A percentile compares a stretch with the other conserved stretches of the same genome.
phyloP scores from a whole-genome alignment of 30 jellyfish, hydroid and myxozoan species.

The Catostylus mosaicus region DNA sequence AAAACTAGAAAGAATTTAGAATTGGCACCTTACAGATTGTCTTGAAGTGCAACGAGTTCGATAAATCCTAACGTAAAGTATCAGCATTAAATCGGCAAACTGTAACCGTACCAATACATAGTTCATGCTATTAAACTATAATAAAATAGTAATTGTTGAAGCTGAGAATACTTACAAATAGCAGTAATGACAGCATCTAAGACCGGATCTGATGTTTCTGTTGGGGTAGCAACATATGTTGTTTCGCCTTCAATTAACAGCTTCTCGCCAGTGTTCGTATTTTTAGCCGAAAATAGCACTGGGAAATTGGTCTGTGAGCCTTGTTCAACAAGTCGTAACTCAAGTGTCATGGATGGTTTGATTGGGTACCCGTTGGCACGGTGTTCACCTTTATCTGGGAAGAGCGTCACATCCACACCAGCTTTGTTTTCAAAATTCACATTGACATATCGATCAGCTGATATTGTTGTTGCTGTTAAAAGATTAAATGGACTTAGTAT shows the following conservation, averaged over 20 bases:
- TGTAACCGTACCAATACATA: too few species aligned
- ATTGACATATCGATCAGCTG: conserved; percentile 94
- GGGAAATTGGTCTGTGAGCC: conserved; percentile 99
- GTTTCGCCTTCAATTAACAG: conserved; percentile 79
- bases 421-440: conserved; percentile 98
- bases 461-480: conserved; percentile 80
- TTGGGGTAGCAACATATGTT: conserved; percentile 90
- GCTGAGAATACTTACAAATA: conserved; percentile 59
- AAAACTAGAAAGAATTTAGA: too few species aligned
- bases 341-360: conserved; percentile 90
- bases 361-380: conserved; percentile 90
- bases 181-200: conserved; percentile 88
- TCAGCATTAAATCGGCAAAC: too few species aligned
- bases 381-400: conserved; percentile 99
- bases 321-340: conserved; percentile 89
- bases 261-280: conserved; percentile 62
- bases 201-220: conserved; percentile 83
- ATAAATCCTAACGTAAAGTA: too few species aligned
- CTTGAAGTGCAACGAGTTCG: too few species aligned
- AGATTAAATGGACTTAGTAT: too few species aligned
- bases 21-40: too few species aligned
- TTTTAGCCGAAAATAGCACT: conserved; percentile 87
- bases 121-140: neutral
- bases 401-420: conserved; percentile 82
- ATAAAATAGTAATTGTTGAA: neutral